Evolutionary conservation across 2,113 vertebrate species (phyloP), one percentile per base, ranked within the genome.

Genomic region (Pleuronectes platessa): DNA sequence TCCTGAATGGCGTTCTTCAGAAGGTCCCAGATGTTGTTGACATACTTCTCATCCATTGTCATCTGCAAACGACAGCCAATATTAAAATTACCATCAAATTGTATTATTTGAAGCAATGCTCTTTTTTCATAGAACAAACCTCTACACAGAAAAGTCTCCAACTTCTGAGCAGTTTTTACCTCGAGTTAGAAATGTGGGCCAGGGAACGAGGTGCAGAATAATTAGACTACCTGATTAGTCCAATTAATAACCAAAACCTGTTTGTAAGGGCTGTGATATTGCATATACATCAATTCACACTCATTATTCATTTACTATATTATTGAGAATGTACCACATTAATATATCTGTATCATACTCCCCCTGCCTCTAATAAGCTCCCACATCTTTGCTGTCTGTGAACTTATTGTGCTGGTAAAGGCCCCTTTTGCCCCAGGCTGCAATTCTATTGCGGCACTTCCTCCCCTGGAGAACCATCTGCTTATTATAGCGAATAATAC

Each of bases 41-140:
- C 98, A 64, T 99, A 99, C 93, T 99, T 99, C 89, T 99, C 98
- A 93, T 99, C 98, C 98, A 99, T 99, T 71, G 98, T 99, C 98
- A 99, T 99, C 98, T 99, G 94, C 55, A 94, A 93, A 78, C 51
- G 80, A 70, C 54, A 75, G 21, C 1, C n/a, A 61, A 47, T 17
- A 21, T 58, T 63, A 23, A 21, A 23, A 67, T 61, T 15, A 66
- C 2, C 0, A 26, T 42, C 11, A 49, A 9, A 27, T 61, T 11
- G 59, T 5, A 53, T 64, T 75, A 42, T 21, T 60, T 54, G 17
- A 24, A 55, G 18, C 23, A 68, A 74, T 11, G 53, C 26, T 58
- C 27, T 23, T 31, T 31, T 31, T 31, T 31, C 31, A 31, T 31
- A 31, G 5, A 31, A 31, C 31, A 7, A 31, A 6, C 31, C 6